Base-by-base conservation (phyloP, 2,113 vertebrate species). In the Hirundichthys speculiger region DNA sequence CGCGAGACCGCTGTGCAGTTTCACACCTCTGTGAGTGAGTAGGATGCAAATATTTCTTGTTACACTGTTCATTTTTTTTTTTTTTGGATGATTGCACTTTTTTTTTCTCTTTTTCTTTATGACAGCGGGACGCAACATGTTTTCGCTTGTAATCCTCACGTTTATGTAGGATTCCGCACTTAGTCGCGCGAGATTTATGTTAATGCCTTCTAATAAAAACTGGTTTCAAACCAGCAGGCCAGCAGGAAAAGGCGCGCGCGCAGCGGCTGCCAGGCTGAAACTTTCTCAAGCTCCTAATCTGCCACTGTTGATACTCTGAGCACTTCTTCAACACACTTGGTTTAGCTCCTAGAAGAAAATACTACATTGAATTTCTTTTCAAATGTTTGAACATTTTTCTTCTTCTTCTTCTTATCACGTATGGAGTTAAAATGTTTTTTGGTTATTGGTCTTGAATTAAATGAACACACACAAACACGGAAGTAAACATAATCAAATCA, bases 111-210 rank as follows among this genome's bases (percentile, higher is more conserved):
- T 40, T 12, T 41, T 3, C 9, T 21, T 55, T 12, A 10, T 39
- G 82, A 77, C 80, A 67, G 67, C 53, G 46, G 60, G 42, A 60
- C 58, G 43, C 30, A 27, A 20, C 52, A 14, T 56, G 67, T 64
- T 77, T 80, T 76, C 82, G 59, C 55, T n/a, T 41, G 46, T 88
- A 90, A 85, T 86, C 82, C 84, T 81, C 74, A 64, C 77, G 75
- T 84, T 84, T 84, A 80, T 88, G 78, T 77, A 84, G 84, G 79
- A 84, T 83, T 80, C 75, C 67, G 43, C 74, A 47, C 57, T 79
- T 66, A 76, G 70, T 88, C 80, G 79, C 78, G 67, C 46, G 77
- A 84, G 83, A 86, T 77, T 85, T 72, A 47, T 85, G 79, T 71
- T 34, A 72, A 70, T 59, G 80, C 84, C 56, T n/a, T 82, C 82